Evolutionary conservation across 2,888 invertebrate genomes (phyloP), one percentile per base, ranked within the genome.

Genomic region (Xestoiulus laeticollis): DNA sequence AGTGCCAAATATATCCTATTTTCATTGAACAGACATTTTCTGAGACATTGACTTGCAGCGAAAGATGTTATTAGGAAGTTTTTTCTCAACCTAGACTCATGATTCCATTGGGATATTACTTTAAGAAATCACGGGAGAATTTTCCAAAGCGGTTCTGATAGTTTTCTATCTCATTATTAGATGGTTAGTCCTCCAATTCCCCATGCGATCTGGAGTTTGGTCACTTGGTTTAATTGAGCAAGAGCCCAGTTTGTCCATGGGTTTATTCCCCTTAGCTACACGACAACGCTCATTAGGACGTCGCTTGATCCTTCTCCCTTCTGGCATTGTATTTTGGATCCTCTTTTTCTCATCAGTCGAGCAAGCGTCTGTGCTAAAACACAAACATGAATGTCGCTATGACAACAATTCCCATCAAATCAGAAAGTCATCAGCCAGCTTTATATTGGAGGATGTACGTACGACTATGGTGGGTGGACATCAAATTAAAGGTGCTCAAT

Each of bases 211-310:
- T 68, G 22, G 19, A 22, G 68, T 68, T 26, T 68, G 68, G 68
- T 68, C 68, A 68, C 68, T 68, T 6, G 68, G n/a, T 68, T 68
- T 68, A 68, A 68, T 68, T 68, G 68, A 68, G 68, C 68, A n/a
- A n/a, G 68, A 19, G 68, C 68, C 6, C 5, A 22, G n/a, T 68
- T 68, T 26, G 68, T 26, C 26, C 68, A 26, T 26, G 68, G 68
- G 26, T 68, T 68, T 68, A 68, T 68, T 68, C 68, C 68, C 68
- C 68, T 68, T 68, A 68, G 68, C 68, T 26, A 68, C 10, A 68
- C 26, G 68, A 68, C 68, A 68, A 68, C 26, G 26, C 68, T 68
- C 26, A 68, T 68, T 68, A 68, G 68, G 68, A 68, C 8, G 26
- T 26, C 68, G 26, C 6, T 68, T 68, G 26, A 68, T 68, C 68